Evolutionary conservation across 2,113 vertebrate genomes (phyloP).

Genomic region (Okapia johnstoni): DNA sequence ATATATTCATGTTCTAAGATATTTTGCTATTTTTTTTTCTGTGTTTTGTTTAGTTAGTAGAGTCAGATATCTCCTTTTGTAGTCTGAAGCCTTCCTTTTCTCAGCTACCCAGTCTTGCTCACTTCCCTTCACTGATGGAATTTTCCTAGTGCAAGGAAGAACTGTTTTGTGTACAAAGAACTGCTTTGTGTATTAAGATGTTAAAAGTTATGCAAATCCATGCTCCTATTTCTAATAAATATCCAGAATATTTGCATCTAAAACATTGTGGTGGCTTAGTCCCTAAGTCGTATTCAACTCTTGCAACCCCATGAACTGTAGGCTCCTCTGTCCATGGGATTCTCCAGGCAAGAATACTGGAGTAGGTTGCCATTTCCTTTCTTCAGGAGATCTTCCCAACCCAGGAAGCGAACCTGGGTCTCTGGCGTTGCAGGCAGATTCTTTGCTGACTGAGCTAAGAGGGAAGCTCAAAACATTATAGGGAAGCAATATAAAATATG

Average conservation of each 20-base stretch:
- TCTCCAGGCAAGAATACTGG: not conserved
- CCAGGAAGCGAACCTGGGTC: fast-evolving
- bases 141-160: not conserved
- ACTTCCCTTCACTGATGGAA: not conserved
- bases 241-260: not conserved
- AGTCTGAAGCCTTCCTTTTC: not conserved
- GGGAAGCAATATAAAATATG: not conserved
- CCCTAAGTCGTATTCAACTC: not conserved
- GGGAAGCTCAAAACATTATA: not conserved
- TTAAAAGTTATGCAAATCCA: not conserved
- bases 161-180: not conserved
- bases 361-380: not conserved
- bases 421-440: not conserved
- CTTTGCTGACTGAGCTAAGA: not conserved
- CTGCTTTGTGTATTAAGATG: not conserved
- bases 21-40: slow-evolving; percentile 48
- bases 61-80: slow-evolving; percentile 15
- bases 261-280: not conserved
- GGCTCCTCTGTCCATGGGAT: not conserved
- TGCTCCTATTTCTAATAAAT: not conserved
- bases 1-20: slow-evolving; percentile 71
- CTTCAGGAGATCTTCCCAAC: not conserved
- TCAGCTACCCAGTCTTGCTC: not conserved
- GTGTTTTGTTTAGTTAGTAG: slow-evolving; percentile 59
- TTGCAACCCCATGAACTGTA: not conserved